Base-by-base conservation (phyloP, 2,888 invertebrate species). In the Zaprionus lineosus region DNA sequence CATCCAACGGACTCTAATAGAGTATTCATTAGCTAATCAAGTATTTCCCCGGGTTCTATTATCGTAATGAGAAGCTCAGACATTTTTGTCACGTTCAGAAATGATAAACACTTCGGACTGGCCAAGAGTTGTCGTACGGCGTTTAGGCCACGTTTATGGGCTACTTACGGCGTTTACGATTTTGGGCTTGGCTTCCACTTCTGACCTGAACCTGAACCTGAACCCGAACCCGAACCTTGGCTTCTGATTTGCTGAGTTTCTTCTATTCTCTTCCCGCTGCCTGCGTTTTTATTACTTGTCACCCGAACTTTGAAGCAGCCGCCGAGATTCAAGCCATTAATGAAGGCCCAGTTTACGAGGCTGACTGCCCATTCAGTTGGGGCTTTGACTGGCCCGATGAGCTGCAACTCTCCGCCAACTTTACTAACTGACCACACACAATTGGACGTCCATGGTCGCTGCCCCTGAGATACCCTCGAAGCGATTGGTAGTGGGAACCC, bases 121-220 rank as follows among this genome's bases (percentile, higher is more conserved):
- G 9, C 43, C 47, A 63, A 28, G 48, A 39, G 44, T 26, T 53
- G 26, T 18, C 6, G 40, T 31, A 37, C 31, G 29, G 53, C 51
- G 61, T 43, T 76, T 67, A 58, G 55, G 67, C 70, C 66, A 47
- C 37, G n/a, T 79, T 79, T 73, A 79, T 77, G 41, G n/a, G 55
- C 58, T 65, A 69, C 77, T 77, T 71, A 69, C 62, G 65, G 65
- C 74, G 60, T 74, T 74, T 76, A 74, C 74, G 77, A 76, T 53
- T 62, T 34, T 43, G 39, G 46, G 41, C 31, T 62, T 21, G 50
- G 52, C 28, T 61, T 57, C 51, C 55, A 60, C 55, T 56, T 43
- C 50, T 63, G 70, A 58, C 59, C 69, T 53, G 41, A 6, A 24
- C 24, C 14, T 31, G n/a, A n/a, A n/a, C n/a, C n/a, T n/a, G n/a